Percentiles rank a stretch among this genome's conserved stretches.
Evolutionary conservation across 2,888 invertebrate species (phyloP).

Genomic region (Drosophila ochracea): DNA sequence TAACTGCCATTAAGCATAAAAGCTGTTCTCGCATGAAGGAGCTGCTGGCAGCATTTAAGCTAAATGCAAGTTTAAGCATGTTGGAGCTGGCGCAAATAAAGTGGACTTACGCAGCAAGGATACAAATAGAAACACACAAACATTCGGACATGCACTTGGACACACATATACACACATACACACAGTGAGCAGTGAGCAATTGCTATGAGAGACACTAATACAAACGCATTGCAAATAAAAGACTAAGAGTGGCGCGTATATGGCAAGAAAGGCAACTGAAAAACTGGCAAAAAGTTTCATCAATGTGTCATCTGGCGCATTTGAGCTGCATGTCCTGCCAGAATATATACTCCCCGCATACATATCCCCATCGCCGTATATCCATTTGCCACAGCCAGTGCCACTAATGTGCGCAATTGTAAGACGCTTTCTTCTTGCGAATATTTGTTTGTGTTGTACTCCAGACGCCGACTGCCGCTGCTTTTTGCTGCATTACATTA

Average conservation of each 20-base stretch:
- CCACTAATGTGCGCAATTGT: slow-evolving; percentile 77
- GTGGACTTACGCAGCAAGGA: slow-evolving; percentile 66
- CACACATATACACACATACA: slow-evolving; percentile 9
- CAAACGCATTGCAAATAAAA: slow-evolving; percentile 47
- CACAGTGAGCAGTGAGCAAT: neutral
- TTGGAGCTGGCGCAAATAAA: slow-evolving; percentile 71
- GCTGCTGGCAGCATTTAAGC: slow-evolving; percentile 73
- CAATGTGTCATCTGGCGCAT: slow-evolving; percentile 62
- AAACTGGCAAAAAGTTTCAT: slow-evolving; percentile 63
- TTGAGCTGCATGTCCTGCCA: slow-evolving; percentile 34
- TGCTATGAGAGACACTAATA: slow-evolving; percentile 31
- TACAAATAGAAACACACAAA: slow-evolving; percentile 23
- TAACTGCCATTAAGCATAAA: slow-evolving; percentile 81
- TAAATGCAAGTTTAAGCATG: slow-evolving; percentile 74
- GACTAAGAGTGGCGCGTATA: slow-evolving; percentile 44
- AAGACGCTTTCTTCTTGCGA: slow-evolving; percentile 46
- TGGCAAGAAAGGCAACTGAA: slow-evolving; percentile 34
- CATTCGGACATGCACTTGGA: slow-evolving; percentile 20
- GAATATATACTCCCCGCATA: slow-evolving; percentile 9
- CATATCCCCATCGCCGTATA: slow-evolving; percentile 7
- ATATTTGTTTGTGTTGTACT: slow-evolving; percentile 58
- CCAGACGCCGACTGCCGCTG: slow-evolving; percentile 41
- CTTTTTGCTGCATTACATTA: slow-evolving; percentile 81
- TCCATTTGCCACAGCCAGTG: slow-evolving; percentile 37
- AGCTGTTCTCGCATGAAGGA: slow-evolving; percentile 80